Percentiles rank a stretch among this genome's conserved stretches.
Evolutionary conservation across 2,888 invertebrate species (phyloP).

Genomic region (Cheiracanthium punctorium): DNA sequence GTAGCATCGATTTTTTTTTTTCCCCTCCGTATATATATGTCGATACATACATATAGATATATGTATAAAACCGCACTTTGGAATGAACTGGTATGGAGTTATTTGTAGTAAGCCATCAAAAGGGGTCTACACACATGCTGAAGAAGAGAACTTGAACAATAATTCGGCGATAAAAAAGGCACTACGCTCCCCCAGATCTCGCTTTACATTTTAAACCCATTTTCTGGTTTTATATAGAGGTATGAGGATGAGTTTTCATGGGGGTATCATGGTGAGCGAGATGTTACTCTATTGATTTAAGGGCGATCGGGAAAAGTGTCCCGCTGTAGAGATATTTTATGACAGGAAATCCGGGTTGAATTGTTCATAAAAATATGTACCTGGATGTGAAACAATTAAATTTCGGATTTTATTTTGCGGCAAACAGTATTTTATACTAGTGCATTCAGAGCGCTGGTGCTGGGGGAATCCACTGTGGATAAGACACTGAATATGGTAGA

Average conservation of each 20-base stretch:
- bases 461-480: too few species aligned
- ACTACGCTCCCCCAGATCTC: not conserved
- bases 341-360: not conserved
- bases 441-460: too few species aligned
- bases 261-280: not conserved
- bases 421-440: too few species aligned
- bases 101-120: slow-evolving; percentile 37
- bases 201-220: slow-evolving; percentile 13
- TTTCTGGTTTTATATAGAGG: not conserved
- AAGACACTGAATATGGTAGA: too few species aligned
- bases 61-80: slow-evolving; percentile 27
- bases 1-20: slow-evolving; percentile 48
- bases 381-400: not conserved
- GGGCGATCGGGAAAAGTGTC: not conserved
- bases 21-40: not conserved
- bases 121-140: not conserved
- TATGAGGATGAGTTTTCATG: not conserved
- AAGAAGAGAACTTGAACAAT: not conserved
- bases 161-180: slow-evolving; percentile 2
- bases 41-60: too few species aligned
- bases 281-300: not conserved
- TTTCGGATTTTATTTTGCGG: not conserved
- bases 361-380: not conserved
- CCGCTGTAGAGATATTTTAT: not conserved
- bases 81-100: slow-evolving; percentile 44